Conservation (phyloP, 1,140 invertebrate genomes). For the Trichonephila clavipes region DNA sequence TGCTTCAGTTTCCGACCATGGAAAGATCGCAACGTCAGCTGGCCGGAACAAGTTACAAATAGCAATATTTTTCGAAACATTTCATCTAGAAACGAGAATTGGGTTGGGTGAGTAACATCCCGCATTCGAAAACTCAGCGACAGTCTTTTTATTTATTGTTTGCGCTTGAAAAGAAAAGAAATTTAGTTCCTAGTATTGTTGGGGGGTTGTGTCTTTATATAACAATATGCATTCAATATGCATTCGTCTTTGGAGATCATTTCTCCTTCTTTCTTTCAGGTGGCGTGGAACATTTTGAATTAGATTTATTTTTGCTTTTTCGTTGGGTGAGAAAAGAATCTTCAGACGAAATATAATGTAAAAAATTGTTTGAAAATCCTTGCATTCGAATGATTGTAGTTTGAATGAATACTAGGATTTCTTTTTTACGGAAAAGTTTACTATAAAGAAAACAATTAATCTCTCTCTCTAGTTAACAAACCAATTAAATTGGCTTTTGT, state of each 20-base stretch:
- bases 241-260: background rate
- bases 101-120: slow-evolving; percentile 35
- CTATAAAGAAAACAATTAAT: no score
- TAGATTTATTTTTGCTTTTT: background rate
- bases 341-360: no score
- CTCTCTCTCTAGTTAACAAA: no score
- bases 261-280: background rate
- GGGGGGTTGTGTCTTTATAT: background rate
- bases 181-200: background rate
- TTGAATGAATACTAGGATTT: no score
- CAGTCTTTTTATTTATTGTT: background rate
- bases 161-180: background rate
- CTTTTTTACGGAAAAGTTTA: no score
- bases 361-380: no score
- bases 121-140: slow-evolving; percentile 38
- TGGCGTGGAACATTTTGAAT: background rate
- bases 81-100: slow-evolving; percentile 23
- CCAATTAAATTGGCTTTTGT: no score
- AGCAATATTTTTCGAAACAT: slow-evolving; percentile 59
- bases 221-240: slow-evolving; percentile 2
- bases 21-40: slow-evolving; percentile 57
- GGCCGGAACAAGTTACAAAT: slow-evolving; percentile 42
- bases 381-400: no score
- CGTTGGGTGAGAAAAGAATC: no score
- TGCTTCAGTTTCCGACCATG: slow-evolving; percentile 41